Evolutionary conservation across 2,888 invertebrate genomes (phyloP).

Genomic region (Calameuta filiformis): DNA sequence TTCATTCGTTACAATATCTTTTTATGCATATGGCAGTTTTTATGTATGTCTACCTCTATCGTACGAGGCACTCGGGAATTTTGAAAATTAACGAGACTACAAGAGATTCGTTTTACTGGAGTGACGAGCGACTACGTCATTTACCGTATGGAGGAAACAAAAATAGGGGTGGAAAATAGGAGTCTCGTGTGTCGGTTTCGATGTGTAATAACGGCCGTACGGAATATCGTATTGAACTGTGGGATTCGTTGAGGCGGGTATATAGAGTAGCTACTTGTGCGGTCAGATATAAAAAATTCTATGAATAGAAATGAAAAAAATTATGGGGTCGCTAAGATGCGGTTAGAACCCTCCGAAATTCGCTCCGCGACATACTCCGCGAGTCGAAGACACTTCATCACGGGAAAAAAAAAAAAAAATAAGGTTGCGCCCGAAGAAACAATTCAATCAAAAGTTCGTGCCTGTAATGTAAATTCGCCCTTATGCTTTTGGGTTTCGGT

Average conservation of each 20-base stretch:
- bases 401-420: not conserved
- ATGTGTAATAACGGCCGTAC: not conserved
- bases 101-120: no score
- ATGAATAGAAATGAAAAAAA: slow-evolving; percentile 20
- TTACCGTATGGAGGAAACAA: not conserved
- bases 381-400: not conserved
- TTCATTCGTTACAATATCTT: no score
- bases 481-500: not conserved
- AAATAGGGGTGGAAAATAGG: slow-evolving; percentile 10
- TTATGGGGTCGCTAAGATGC: not conserved
- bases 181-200: slow-evolving; percentile 23
- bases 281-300: slow-evolving; percentile 17
- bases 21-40: no score
- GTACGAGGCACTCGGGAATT: no score
- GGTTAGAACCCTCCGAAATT: not conserved
- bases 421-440: slow-evolving; percentile 1
- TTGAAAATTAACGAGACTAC: no score
- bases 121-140: no score
- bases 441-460: slow-evolving; percentile 3
- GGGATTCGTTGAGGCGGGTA: not conserved
- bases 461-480: not conserved
- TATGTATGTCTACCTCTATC: no score
- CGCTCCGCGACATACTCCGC: not conserved
- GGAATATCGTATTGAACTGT: not conserved
- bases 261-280: not conserved